phyloP scores from a whole-genome alignment of 2,113 vertebrate genomes.

The Pluvialis apricaria region DNA sequence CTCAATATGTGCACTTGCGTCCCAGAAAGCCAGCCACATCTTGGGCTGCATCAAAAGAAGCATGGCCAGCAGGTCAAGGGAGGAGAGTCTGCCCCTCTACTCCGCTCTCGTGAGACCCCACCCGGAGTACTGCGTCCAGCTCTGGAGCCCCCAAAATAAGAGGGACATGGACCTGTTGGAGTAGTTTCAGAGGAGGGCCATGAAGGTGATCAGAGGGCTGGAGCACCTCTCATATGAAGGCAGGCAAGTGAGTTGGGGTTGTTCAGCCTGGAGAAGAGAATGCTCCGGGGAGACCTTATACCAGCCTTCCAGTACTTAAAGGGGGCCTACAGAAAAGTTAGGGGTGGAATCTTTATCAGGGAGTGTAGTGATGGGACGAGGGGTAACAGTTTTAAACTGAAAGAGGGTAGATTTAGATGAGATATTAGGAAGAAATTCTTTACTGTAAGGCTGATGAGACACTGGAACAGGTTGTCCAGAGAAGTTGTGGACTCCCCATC shows the following conservation, averaged over 20 bases:
- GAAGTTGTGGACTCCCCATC: not conserved
- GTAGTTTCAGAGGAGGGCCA: not conserved
- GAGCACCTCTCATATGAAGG: not conserved
- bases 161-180: not conserved
- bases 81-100: not conserved
- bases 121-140: not conserved
- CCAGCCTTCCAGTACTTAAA: not conserved
- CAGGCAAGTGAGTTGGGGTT: not conserved
- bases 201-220: not conserved
- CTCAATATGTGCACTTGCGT: not conserved
- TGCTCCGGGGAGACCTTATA: not conserved
- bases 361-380: not conserved
- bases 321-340: not conserved
- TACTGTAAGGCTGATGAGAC: not conserved
- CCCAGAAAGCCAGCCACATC: not conserved
- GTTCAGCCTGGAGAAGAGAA: not conserved
- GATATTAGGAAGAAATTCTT: not conserved
- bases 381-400: not conserved
- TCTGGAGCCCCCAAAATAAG: not conserved
- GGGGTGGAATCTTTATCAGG: not conserved
- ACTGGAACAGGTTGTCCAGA: not conserved
- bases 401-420: not conserved
- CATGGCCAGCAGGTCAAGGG: not conserved
- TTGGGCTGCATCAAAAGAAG: not conserved
- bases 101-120: not conserved